Conservation (phyloP, 2,888 invertebrate species). For the Cephus spinipes region DNA sequence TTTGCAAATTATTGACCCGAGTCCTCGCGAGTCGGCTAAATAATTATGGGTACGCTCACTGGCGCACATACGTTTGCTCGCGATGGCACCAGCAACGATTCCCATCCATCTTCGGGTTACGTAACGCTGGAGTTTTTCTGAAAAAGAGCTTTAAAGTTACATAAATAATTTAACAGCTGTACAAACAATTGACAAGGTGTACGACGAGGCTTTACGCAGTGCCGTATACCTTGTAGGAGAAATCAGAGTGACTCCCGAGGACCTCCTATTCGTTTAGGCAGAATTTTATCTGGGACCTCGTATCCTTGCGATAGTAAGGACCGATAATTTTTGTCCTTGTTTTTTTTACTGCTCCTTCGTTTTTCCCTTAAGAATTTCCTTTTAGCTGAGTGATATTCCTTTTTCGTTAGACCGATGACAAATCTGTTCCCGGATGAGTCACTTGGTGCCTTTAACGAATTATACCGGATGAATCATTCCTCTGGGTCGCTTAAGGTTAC, state of each 20-base stretch:
- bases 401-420: background rate
- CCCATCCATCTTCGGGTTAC: background rate
- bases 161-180: background rate
- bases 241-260: background rate
- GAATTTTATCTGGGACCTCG: background rate
- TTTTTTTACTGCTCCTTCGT: background rate
- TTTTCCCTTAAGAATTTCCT: background rate
- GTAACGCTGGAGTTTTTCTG: background rate
- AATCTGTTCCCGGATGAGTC: background rate
- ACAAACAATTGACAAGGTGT: background rate
- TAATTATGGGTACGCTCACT: background rate
- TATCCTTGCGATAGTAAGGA: background rate
- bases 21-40: background rate
- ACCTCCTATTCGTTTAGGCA: background rate
- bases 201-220: background rate
- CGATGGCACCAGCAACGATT: background rate
- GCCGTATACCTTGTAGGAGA: background rate
- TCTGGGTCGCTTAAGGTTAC: background rate
- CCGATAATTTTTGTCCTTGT: background rate
- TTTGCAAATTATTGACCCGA: background rate
- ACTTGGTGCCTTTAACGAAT: constrained; percentile 3
- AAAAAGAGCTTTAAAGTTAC: background rate
- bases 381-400: background rate
- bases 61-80: background rate
- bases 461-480: constrained; percentile 4